phyloP scores from a whole-genome alignment of 2,888 invertebrate species.

The Andrena chrysosceles region DNA sequence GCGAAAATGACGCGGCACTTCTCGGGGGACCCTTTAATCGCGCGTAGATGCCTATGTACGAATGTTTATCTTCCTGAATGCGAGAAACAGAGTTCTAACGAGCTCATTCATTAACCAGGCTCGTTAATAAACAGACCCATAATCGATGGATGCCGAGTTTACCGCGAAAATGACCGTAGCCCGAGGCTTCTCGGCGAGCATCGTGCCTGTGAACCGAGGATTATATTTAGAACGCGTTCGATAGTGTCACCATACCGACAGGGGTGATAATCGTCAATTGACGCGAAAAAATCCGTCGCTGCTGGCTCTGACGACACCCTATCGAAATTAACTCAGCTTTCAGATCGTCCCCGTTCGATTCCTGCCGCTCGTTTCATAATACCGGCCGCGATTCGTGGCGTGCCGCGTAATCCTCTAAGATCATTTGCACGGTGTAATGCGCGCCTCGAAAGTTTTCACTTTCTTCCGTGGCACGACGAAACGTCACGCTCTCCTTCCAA shows the following conservation, averaged over 20 bases:
- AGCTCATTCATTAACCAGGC: constrained; percentile 45
- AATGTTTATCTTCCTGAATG: background rate
- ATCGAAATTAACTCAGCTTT: background rate
- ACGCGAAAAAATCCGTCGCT: constrained; percentile 49
- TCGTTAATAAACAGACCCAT: constrained; percentile 46
- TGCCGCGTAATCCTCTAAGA: constrained; percentile 53
- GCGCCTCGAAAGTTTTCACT: constrained; percentile 40
- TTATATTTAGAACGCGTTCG: constrained; percentile 68
- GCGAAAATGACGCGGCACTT: too few species aligned
- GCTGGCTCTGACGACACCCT: background rate
- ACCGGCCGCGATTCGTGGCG: constrained; percentile 42
- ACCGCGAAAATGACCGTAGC: constrained; percentile 38
- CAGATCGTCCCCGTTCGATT: background rate
- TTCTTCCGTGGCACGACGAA: constrained; percentile 1
- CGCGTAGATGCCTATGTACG: too few species aligned
- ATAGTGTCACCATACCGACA: constrained; percentile 57
- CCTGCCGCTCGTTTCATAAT: constrained; percentile 44
- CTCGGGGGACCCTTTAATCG: too few species aligned
- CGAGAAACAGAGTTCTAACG: constrained; percentile 8
- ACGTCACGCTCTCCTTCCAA: background rate
- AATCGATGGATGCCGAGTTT: constrained; percentile 28
- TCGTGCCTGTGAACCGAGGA: constrained; percentile 23
- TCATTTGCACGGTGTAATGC: constrained; percentile 42
- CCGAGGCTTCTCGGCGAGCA: constrained; percentile 5
- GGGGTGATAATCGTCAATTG: constrained; percentile 49